Conservation (phyloP, 2,113 vertebrate species). For the Abramis brama region DNA sequence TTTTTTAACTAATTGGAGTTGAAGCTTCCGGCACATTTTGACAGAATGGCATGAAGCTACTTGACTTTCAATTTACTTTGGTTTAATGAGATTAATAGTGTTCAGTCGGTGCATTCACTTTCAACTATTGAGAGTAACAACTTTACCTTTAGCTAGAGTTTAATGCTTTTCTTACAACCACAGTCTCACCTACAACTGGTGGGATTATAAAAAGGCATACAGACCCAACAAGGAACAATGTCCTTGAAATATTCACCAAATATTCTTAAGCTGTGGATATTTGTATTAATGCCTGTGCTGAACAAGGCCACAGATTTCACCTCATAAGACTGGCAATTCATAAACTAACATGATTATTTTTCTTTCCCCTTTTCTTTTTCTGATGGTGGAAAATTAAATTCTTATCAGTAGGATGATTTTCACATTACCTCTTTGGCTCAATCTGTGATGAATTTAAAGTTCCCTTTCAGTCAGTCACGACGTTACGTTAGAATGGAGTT, state of each 20-base stretch:
- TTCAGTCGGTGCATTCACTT: neutral
- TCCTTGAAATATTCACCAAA: conserved; percentile 22
- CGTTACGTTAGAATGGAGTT: no score
- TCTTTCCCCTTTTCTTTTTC: neutral
- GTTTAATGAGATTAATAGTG: conserved; percentile 20
- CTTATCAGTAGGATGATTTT: conserved; percentile 31
- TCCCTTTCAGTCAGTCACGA: no score
- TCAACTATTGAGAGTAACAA: neutral
- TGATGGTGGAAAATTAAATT: conserved; percentile 17
- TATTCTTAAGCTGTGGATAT: conserved; percentile 32
- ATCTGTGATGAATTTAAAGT: neutral
- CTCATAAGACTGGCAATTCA: conserved; percentile 24
- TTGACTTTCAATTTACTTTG: conserved; percentile 28
- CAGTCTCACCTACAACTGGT: neutral
- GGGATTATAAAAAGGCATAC: neutral
- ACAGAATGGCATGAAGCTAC: neutral
- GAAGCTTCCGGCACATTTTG: conserved; percentile 16
- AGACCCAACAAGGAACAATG: neutral
- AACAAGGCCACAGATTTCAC: conserved; percentile 28
- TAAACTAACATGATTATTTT: conserved; percentile 14
- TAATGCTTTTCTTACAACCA: neutral
- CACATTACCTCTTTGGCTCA: conserved; percentile 15
- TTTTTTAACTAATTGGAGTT: conserved; percentile 40
- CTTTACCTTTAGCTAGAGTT: conserved; percentile 25
- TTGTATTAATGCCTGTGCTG: conserved; percentile 50